phyloP scores from a whole-genome alignment of 2,113 vertebrate species.

The Dicrurus megarhynchus region DNA sequence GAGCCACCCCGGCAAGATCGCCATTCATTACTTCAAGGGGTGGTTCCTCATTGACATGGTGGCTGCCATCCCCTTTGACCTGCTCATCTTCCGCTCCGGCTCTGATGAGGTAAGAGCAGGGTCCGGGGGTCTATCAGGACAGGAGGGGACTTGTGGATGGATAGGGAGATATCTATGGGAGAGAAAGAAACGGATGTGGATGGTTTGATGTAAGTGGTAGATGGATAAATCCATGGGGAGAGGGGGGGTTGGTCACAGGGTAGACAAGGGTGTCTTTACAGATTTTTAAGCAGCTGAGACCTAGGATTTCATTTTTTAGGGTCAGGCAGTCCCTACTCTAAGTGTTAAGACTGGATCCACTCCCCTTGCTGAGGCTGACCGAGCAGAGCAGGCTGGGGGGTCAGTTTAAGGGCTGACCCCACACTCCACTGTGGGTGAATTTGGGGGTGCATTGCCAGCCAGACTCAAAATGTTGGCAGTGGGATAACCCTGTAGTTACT shows the following conservation, averaged over 20 bases:
- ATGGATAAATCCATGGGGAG: background rate
- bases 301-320: background rate
- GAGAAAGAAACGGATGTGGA: background rate
- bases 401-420: background rate
- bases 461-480: background rate
- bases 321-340: background rate
- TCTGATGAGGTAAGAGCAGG: conserved; percentile 87
- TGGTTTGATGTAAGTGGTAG: background rate
- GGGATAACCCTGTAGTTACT: background rate
- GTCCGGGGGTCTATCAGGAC: background rate
- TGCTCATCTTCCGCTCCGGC: conserved; percentile 93
- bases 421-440: background rate
- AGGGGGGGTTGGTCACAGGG: background rate
- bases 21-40: conserved; percentile 97
- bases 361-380: background rate
- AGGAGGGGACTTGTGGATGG: background rate
- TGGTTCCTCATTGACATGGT: conserved; percentile 99
- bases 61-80: conserved; percentile 95
- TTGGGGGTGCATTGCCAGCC: background rate
- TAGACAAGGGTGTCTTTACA: background rate
- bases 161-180: background rate
- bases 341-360: background rate
- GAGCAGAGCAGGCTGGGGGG: background rate
- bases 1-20: conserved; percentile 91
- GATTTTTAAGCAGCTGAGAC: background rate